phyloP scores from a whole-genome alignment of 2,113 vertebrate genomes.

The human region GRCh38 chr7:81999001-81999500 shows the following conservation, averaged over 20 bases:
- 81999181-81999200: conserved; percentile 83
- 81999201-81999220: conserved; percentile 79
- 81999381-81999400: neutral
- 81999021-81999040: conserved; percentile 59
- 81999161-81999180: conserved; percentile 86
- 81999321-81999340: neutral
- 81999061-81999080: conserved; percentile 84
- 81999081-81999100: conserved; percentile 86
- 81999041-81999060: conserved; percentile 74
- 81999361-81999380: neutral
- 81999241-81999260: conserved; percentile 81
- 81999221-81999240: conserved; percentile 59
- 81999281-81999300: neutral
- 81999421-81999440: conserved; percentile 9
- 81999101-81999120: conserved; percentile 87
- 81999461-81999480: neutral
- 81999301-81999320: neutral
- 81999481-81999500: neutral
- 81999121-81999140: conserved; percentile 84
- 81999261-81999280: conserved; percentile 67
- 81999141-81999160: conserved; percentile 82
- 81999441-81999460: neutral
- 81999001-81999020: conserved; percentile 55
- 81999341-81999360: neutral
- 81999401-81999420: neutral